Evolutionary conservation across 1,140 invertebrate genomes (phyloP).

Genomic region (Camponotus vicinus): DNA sequence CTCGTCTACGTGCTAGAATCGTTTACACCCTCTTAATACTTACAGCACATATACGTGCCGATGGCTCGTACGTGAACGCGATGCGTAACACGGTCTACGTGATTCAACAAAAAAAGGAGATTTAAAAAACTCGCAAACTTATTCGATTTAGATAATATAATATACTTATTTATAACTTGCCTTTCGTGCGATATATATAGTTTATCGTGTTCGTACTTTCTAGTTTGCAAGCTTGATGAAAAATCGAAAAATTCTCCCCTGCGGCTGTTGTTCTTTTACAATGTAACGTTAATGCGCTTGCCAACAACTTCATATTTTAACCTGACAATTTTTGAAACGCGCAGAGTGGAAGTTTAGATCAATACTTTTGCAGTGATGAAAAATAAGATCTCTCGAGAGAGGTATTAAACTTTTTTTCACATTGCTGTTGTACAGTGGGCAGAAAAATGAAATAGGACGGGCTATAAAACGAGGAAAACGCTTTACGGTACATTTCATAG

Average conservation of each 20-base stretch:
- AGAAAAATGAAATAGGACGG: slow-evolving; percentile 48
- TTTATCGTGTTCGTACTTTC: neutral
- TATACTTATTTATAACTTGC: slow-evolving; percentile 12
- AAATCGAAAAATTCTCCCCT: slow-evolving; percentile 27
- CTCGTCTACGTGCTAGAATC: slow-evolving; percentile 53
- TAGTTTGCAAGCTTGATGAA: slow-evolving; percentile 9
- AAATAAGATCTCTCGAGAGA: slow-evolving; percentile 57
- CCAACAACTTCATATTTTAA: slow-evolving; percentile 46
- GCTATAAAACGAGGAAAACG: slow-evolving; percentile 48
- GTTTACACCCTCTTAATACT: slow-evolving; percentile 62
- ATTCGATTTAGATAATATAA: slow-evolving; percentile 13
- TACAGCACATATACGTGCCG: slow-evolving; percentile 40
- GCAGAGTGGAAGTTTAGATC: slow-evolving; percentile 51
- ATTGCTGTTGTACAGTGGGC: slow-evolving; percentile 7
- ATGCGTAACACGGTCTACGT: slow-evolving; percentile 15
- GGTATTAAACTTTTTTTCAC: slow-evolving; percentile 57
- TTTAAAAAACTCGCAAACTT: neutral
- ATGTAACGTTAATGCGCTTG: slow-evolving; percentile 45
- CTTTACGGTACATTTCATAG: slow-evolving; percentile 47
- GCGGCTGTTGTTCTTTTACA: neutral
- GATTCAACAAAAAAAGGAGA: slow-evolving; percentile 4
- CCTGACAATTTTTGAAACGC: slow-evolving; percentile 54
- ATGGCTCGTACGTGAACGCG: slow-evolving; percentile 48
- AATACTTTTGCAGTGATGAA: slow-evolving; percentile 57
- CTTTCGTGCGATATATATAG: neutral